These are phyloP conservation scores for Channa striata DNA, from an alignment of 2,797 vertebrate species.

Conservation along the genomic window DNA sequence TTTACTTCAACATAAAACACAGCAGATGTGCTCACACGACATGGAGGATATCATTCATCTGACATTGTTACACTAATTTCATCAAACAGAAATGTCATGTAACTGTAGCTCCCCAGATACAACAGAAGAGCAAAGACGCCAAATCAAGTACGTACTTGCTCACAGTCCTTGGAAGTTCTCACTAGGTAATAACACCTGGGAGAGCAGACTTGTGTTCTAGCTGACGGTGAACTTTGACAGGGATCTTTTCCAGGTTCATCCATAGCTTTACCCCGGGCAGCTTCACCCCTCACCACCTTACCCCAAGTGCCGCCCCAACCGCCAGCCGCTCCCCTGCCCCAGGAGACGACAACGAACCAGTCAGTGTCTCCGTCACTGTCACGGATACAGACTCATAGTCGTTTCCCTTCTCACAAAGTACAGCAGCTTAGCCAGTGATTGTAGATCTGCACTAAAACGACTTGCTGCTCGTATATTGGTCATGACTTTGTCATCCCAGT, in stretches of 20 bases:
- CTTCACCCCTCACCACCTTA: conserved; percentile 65
- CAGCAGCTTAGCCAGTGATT: not conserved
- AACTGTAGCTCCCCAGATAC: too few species aligned
- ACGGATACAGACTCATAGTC: conserved; percentile 82
- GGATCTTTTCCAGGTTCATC: conserved; percentile 71
- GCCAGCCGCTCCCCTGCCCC: conserved; percentile 64
- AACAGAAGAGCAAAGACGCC: too few species aligned
- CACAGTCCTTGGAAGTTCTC: not conserved
- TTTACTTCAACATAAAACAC: too few species aligned
- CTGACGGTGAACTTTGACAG: not conserved
- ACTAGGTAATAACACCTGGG: not conserved
- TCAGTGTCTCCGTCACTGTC: conserved; percentile 87
- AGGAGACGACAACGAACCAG: conserved; percentile 78
- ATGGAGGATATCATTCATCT: too few species aligned
- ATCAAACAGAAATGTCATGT: too few species aligned
- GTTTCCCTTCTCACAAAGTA: too few species aligned
- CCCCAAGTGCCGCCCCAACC: conserved; percentile 54
- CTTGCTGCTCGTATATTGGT: not conserved
- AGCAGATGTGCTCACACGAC: too few species aligned
- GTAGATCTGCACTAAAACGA: not conserved
- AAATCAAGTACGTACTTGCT: too few species aligned
- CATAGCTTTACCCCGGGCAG: conserved; percentile 76
- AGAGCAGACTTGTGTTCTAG: not conserved
- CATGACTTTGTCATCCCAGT: conserved; percentile 7
- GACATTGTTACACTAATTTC: too few species aligned